Conservation (phyloP, 2,797 vertebrate genomes). For the Pseudomugil tenellus region DNA sequence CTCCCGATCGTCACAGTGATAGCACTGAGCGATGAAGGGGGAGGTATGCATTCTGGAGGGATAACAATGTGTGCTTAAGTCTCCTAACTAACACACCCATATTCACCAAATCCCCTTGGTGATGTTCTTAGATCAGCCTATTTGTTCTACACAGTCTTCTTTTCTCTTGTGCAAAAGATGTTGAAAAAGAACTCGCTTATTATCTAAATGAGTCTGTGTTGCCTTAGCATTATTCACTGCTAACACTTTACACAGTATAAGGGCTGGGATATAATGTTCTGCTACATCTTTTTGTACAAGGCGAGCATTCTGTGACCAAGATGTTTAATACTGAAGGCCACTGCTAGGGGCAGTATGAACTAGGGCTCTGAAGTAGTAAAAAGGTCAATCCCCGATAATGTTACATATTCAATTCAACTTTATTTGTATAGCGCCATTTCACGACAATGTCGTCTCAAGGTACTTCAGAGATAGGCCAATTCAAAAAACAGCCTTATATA, state of each 20-base stretch:
- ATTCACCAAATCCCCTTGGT: slow-evolving; percentile 50
- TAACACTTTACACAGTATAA: background rate
- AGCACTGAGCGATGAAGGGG: slow-evolving; percentile 45
- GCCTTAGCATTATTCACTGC: slow-evolving; percentile 9
- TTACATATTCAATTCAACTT: no score
- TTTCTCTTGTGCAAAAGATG: background rate
- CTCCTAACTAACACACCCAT: slow-evolving; percentile 1
- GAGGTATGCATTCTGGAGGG: slow-evolving; percentile 39
- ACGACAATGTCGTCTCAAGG: no score
- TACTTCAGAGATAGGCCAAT: no score
- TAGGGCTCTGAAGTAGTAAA: no score
- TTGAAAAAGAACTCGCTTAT: slow-evolving; percentile 24
- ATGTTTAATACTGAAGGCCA: no score
- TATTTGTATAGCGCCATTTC: no score
- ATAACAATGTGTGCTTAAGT: slow-evolving; percentile 43
- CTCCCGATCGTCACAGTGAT: slow-evolving; percentile 52
- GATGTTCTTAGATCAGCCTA: slow-evolving; percentile 64
- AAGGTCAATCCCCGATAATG: no score
- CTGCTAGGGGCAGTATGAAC: no score
- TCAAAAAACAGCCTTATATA: no score
- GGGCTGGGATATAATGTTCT: no score
- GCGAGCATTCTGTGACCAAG: no score
- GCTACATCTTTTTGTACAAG: no score
- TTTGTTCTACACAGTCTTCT: slow-evolving; percentile 57
- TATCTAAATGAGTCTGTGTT: slow-evolving; percentile 27